Evolutionary conservation across 1,140 invertebrate genomes (phyloP), one percentile per base, ranked within the genome.

Genomic region (Eulimnadia texana): DNA sequence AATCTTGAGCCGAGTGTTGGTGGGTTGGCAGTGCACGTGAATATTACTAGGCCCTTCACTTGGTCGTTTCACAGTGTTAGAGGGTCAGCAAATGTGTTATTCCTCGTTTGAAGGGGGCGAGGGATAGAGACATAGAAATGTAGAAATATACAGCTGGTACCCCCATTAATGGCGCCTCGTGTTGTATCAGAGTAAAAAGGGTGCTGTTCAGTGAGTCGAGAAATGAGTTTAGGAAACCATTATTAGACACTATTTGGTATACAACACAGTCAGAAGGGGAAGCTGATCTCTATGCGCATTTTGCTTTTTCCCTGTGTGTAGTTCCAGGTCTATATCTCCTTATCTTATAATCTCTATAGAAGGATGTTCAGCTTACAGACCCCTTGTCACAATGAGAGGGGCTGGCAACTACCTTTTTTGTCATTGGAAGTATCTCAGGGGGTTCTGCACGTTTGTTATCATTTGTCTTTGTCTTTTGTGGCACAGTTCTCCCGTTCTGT

Each of bases 181-280:
- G 54, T n/a, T 16, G 29, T 25, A 56, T 52, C 50, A 52, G 0
- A 52, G n/a, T 29, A 20, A 33, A 16, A 33, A 57, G 55, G 22
- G 25, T 28, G 50, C 1, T 57, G 55, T 57, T 57, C 55, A 57
- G 24, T 57, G 55, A 57, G 33, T 57, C 55, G 55, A 29, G 55
- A 57, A 57, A 57, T 57, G 55, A 57, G 55, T 57, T 42, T 42
- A 42, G 33, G 33, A 42, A 42, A 42, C 33, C 33, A 42, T 42
- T 42, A 42, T 42, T 42, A 42, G 33, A 42, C 33, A 16, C 6
- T 42, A 6, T 42, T 42, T 42, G 33, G 33, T 42, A 42, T 42
- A 42, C 16, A 42, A 6, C 6, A 42, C 33, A 42, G 33, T 6
- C 6, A 42, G 33, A 42, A 42, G 33, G 33, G 33, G 33, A 42